Evolutionary conservation across 2,888 invertebrate genomes (phyloP).

Genomic region (Eupithecia insigniata): DNA sequence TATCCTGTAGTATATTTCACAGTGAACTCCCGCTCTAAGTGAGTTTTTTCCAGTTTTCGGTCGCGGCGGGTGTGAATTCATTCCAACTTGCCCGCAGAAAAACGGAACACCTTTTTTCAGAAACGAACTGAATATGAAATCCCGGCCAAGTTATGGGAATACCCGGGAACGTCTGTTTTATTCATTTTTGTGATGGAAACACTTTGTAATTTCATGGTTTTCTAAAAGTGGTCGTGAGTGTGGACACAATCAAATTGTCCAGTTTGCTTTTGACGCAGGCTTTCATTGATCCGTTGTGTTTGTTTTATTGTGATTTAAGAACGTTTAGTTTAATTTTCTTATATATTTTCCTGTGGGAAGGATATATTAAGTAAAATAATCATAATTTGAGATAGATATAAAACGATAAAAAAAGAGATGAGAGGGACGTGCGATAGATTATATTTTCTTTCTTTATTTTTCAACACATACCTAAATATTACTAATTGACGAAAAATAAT

Average conservation of each 20-base stretch:
- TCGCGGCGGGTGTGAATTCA: slow-evolving; percentile 58
- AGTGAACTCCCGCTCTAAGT: background rate
- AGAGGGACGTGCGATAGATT: too few relatives aligned
- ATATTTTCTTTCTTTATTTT: background rate
- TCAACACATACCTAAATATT: background rate
- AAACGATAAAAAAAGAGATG: too few relatives aligned
- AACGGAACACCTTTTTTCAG: slow-evolving; percentile 59
- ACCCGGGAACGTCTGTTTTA: slow-evolving; percentile 40
- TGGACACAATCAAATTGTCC: background rate
- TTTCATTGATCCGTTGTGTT: background rate
- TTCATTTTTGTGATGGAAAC: slow-evolving; percentile 32
- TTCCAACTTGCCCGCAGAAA: slow-evolving; percentile 65
- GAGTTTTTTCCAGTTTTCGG: slow-evolving; percentile 31
- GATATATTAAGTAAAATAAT: background rate
- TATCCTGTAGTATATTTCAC: background rate
- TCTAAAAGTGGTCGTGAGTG: slow-evolving; percentile 2
- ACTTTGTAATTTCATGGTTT: slow-evolving; percentile 16
- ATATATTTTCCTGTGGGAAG: background rate
- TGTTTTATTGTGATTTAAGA: background rate
- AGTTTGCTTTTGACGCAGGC: background rate
- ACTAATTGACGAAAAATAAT: background rate
- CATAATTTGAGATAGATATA: background rate
- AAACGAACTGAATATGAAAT: slow-evolving; percentile 67
- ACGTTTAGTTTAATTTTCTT: background rate
- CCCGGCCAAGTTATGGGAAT: slow-evolving; percentile 53